Percentiles rank a stretch among this genome's conserved stretches.
These are phyloP conservation scores for Acrossocheilus fasciatus DNA, from an alignment of 2,797 vertebrate species.

Conservation along the genomic window DNA sequence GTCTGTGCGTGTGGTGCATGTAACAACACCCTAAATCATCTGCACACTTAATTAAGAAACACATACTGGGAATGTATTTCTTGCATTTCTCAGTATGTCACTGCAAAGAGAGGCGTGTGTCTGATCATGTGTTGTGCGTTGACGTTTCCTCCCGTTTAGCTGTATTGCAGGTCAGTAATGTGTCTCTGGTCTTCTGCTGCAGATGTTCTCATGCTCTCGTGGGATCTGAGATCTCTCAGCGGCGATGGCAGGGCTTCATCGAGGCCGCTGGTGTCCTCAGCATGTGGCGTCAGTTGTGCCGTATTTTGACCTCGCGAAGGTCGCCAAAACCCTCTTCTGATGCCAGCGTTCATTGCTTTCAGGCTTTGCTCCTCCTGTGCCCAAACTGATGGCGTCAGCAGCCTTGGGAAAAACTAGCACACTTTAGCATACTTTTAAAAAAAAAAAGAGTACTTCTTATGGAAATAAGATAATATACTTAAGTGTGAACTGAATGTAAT, in stretches of 20 bases:
- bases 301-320: constrained; percentile 5
- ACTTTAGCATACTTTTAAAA: neutral
- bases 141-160: neutral
- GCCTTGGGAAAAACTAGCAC: neutral
- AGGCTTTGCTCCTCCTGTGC: neutral
- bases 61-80: neutral
- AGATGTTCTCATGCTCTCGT: neutral
- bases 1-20: neutral
- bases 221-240: neutral
- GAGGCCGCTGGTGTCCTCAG: constrained; percentile 9
- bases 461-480: neutral
- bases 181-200: neutral
- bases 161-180: neutral
- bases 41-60: neutral
- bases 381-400: neutral
- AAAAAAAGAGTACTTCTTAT: neutral
- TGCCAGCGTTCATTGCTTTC: neutral
- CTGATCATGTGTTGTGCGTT: neutral
- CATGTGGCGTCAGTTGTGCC: neutral
- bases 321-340: constrained; percentile 4
- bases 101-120: neutral
- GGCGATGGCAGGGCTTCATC: neutral
- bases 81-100: neutral
- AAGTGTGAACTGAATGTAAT: neutral
- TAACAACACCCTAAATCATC: neutral